phyloP scores from a whole-genome alignment of 37 sponge, comb jelly and placozoan species.

The Crambe crambe region DNA sequence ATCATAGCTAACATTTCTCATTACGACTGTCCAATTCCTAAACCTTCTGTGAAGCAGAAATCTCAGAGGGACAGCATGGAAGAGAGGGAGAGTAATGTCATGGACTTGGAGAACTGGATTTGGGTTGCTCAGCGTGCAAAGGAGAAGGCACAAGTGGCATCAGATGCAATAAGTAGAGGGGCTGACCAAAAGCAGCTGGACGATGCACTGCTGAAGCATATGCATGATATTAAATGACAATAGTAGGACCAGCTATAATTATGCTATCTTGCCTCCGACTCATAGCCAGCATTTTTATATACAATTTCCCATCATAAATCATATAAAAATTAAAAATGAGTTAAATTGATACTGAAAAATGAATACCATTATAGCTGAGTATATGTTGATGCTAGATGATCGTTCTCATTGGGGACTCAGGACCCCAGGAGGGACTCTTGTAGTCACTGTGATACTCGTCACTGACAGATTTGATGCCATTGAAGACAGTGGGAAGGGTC shows the following conservation, averaged over 20 bases:
- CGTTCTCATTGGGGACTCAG: background rate
- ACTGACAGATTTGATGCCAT: background rate
- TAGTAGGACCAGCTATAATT: too few species aligned
- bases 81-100: too few species aligned
- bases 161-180: background rate
- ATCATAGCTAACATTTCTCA: background rate
- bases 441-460: background rate
- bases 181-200: background rate
- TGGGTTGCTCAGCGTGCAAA: background rate
- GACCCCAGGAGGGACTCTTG: background rate
- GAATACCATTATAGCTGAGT: too few species aligned
- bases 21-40: background rate
- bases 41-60: background rate
- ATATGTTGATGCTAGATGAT: background rate
- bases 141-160: background rate
- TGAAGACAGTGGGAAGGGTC: background rate
- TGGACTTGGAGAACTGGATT: background rate
- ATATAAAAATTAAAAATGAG: too few species aligned
- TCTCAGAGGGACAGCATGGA: background rate
- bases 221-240: too few species aligned
- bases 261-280: too few species aligned
- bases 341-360: too few species aligned
- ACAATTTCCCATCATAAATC: too few species aligned
- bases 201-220: background rate
- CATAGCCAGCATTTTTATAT: too few species aligned